Evolutionary conservation across 2,113 vertebrate species (phyloP).

Genomic region (Urocolius indicus): DNA sequence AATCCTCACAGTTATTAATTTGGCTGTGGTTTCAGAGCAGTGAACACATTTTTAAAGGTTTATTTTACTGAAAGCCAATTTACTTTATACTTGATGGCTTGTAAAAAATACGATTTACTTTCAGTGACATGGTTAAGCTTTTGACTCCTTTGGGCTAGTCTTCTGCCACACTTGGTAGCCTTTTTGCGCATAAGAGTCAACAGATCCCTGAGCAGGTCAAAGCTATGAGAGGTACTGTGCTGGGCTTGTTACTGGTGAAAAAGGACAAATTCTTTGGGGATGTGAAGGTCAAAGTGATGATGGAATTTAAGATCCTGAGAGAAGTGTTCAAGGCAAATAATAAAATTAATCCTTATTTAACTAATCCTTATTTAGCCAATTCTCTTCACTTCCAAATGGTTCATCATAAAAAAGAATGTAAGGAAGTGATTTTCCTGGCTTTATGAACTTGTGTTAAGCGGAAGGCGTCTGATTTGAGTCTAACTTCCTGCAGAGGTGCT

Average conservation of each 20-base stretch:
- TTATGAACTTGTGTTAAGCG: background rate
- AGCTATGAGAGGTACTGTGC: background rate
- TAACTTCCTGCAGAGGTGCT: background rate
- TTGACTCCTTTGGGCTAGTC: background rate
- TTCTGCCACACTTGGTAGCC: constrained; percentile 3
- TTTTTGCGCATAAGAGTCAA: background rate
- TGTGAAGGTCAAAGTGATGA: background rate
- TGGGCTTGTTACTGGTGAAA: background rate
- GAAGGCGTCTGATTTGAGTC: background rate
- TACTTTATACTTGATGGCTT: background rate
- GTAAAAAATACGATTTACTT: background rate
- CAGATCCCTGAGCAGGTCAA: background rate
- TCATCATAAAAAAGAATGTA: background rate
- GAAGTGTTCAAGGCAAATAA: background rate
- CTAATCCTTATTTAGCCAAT: background rate
- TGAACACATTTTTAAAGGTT: constrained; percentile 26
- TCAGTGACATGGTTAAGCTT: background rate
- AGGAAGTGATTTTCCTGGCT: background rate
- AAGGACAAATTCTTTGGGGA: background rate
- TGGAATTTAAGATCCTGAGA: background rate
- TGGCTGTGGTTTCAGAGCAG: background rate
- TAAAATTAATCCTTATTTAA: background rate
- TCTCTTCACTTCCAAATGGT: background rate
- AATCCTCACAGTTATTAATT: constrained; percentile 5
- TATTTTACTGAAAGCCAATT: constrained; percentile 27